Base-by-base conservation (phyloP, 1,140 invertebrate genomes). In the Hirudo medicinalis region DNA sequence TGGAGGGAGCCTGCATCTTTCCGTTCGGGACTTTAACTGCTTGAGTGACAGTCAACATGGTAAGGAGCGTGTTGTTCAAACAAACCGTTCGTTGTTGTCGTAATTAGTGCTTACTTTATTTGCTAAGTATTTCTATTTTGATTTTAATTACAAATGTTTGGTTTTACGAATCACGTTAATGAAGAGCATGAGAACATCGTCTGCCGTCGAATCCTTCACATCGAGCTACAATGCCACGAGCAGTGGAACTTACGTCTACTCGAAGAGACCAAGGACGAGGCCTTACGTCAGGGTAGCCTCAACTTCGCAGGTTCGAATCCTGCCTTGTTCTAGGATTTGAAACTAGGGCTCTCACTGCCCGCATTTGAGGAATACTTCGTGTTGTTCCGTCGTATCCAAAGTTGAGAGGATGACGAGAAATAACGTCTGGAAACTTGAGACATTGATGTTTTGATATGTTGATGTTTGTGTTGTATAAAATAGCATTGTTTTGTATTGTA, bases 211-310 rank as follows among this genome's bases (percentile, higher is more conserved):
- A 2, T 25, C 57, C 8, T 63, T 15, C 57, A 6, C 22, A 13
- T 25, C 22, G 3, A 63, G 29, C 57, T 25, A 63, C 57, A 63
- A 63, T 11, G 22, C 22, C 57, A 63, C 22, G 3, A 63, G 29
- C 57, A 63, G 29, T 15, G 29, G 29, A 22, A 63, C 22, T 20
- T 25, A 63, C 19, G 29, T 25, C 1, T 25, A 63, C 57, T 63
- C 57, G 9, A 63, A 63, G 29, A 36, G 79, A 71, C 79, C 76
- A 19, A 79, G 78, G 73, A 78, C 78, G 11, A 73, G 76, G 53
- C 77, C 78, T 63, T 81, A 81, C 68, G 71, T 77, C 54, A 75
- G 74, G 13, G 76, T 82, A 9, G 81, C 79, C 67, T 72, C 79
- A 71, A 76, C 75, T 17, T 82, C 80, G 67, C 79, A 82, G 54